Evolutionary conservation across 2,797 vertebrate genomes (phyloP).

Genomic region (Sciurus vulgaris): DNA sequence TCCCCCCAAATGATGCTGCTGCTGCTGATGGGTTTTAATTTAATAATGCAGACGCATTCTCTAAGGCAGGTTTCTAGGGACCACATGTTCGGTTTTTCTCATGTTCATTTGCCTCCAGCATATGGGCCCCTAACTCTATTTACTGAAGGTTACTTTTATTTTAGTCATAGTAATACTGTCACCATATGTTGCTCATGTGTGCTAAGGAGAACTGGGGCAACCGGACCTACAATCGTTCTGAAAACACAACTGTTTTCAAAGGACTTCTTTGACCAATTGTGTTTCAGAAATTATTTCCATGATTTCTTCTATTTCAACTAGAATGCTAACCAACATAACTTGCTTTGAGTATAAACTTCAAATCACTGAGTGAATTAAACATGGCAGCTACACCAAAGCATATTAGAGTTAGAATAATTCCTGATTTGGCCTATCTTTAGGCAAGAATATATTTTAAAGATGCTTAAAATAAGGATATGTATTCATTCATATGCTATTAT

Average conservation of each 20-base stretch:
- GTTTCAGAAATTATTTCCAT: background rate
- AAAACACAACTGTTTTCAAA: constrained; percentile 31
- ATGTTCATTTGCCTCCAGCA: background rate
- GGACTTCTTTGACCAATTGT: background rate
- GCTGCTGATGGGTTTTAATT: background rate
- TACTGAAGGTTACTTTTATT: constrained; percentile 7
- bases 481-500: background rate
- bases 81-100: background rate
- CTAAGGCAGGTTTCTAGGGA: background rate
- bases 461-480: background rate
- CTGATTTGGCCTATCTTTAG: background rate
- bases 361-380: background rate
- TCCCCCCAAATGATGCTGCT: background rate
- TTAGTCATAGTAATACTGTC: background rate
- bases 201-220: background rate
- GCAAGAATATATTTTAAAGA: background rate
- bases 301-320: background rate
- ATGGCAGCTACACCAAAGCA: background rate
- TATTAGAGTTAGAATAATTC: background rate
- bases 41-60: background rate
- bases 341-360: background rate
- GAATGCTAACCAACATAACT: background rate
- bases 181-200: background rate
- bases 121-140: background rate
- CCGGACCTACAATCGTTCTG: background rate